A percentile compares a stretch with the other conserved stretches of the same genome.
phyloP scores from a whole-genome alignment of 2,113 vertebrate species.

The Lipophrys pholis region DNA sequence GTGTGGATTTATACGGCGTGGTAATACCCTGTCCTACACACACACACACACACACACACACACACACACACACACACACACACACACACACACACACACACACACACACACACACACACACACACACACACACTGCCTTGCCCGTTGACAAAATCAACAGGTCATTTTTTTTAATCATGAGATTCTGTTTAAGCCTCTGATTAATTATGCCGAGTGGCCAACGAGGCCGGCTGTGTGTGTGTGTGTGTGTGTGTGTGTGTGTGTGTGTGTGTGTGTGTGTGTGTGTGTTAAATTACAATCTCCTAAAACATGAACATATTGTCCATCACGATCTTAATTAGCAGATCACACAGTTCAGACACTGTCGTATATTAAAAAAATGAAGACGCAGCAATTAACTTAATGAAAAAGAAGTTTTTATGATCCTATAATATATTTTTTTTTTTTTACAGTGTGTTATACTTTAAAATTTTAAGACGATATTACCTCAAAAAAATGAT shows the following conservation, averaged over 20 bases:
- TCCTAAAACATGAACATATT: background rate
- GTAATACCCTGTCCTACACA: conserved; percentile 59
- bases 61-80: conserved; percentile 41
- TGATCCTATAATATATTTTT: too few relatives aligned
- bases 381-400: too few relatives aligned
- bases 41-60: conserved; percentile 40
- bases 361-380: too few relatives aligned
- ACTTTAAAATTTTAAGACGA: too few relatives aligned
- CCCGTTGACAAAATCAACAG: conserved; percentile 80
- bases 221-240: conserved; percentile 6
- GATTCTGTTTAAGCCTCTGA: conserved; percentile 70
- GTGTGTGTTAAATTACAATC: background rate
- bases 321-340: background rate
- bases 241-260: conserved; percentile 29
- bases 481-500: too few relatives aligned
- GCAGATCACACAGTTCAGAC: background rate
- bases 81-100: conserved; percentile 27
- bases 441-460: too few relatives aligned
- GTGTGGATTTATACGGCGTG: conserved; percentile 79
- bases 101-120: conserved; percentile 67
- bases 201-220: conserved; percentile 81
- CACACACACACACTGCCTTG: conserved; percentile 50
- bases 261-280: conserved; percentile 12
- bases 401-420: too few relatives aligned
- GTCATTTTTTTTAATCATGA: conserved; percentile 73